phyloP scores from a whole-genome alignment of 2,888 invertebrate genomes.

The Bellardia bayeri region DNA sequence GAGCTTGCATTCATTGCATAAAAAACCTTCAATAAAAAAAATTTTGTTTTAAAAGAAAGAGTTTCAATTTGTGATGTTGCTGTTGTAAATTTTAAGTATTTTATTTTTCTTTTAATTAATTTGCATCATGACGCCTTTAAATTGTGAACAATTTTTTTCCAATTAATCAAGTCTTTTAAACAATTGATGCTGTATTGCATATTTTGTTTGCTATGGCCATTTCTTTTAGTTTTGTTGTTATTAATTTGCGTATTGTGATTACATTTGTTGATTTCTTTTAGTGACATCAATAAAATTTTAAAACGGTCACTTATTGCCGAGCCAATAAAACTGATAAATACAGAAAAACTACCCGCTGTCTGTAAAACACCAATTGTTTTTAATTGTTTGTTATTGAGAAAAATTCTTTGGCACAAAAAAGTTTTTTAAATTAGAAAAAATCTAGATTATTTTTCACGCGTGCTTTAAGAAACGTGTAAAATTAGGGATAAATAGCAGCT shows the following conservation, averaged over 20 bases:
- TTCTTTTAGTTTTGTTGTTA: not conserved
- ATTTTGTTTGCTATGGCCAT: not conserved
- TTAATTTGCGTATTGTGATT: slow-evolving; percentile 5
- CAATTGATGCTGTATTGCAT: not conserved
- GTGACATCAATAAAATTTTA: slow-evolving; percentile 28
- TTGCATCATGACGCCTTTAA: slow-evolving; percentile 9
- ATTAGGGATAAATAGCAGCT: not conserved
- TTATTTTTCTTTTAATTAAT: slow-evolving; percentile 8
- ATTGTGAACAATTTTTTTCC: slow-evolving; percentile 6
- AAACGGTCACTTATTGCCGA: slow-evolving; percentile 11
- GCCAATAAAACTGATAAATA: not conserved
- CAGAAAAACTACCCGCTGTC: not conserved
- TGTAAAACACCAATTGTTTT: slow-evolving; percentile 39
- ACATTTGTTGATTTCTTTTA: slow-evolving; percentile 20
- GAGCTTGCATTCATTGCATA: no score
- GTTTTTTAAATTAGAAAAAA: not conserved
- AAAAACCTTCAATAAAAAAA: no score
- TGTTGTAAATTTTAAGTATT: not conserved
- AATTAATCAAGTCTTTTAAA: not conserved
- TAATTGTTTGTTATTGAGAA: slow-evolving; percentile 42
- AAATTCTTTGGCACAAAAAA: not conserved
- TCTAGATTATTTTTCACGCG: not conserved
- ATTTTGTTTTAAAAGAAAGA: not conserved
- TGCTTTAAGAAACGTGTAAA: not conserved
- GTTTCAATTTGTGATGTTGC: not conserved